Conservation (phyloP, 2,797 vertebrate genomes). For the Intellagama lesueurii region DNA sequence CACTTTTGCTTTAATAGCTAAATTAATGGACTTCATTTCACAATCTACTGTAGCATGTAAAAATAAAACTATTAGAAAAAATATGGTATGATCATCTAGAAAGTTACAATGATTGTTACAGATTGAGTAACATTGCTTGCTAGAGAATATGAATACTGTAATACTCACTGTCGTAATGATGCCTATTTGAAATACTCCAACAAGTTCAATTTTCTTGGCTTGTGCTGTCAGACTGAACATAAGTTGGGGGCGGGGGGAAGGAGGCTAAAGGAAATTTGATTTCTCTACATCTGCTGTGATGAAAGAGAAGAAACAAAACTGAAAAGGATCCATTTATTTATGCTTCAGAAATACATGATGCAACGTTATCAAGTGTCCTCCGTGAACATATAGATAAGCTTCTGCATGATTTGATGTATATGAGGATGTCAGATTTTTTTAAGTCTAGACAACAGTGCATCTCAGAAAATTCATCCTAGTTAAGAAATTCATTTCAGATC, state of each 20-base stretch:
- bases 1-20: slow-evolving; percentile 18
- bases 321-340: not conserved
- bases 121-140: not conserved
- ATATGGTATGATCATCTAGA: slow-evolving; percentile 7
- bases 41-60: slow-evolving; percentile 15
- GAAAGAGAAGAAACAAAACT: not conserved
- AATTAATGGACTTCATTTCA: slow-evolving; percentile 9
- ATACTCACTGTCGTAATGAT: not conserved
- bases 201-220: not conserved
- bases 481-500: not conserved
- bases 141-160: not conserved
- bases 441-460: not conserved
- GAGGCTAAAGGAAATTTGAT: not conserved
- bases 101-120: not conserved
- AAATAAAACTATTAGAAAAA: slow-evolving; percentile 15
- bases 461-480: not conserved
- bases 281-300: not conserved
- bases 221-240: not conserved
- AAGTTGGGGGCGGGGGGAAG: not conserved
- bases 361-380: not conserved
- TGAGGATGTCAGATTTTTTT: not conserved
- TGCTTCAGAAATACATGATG: not conserved
- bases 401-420: too few species aligned
- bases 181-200: not conserved
- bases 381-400: too few species aligned